A percentile compares a stretch with the other conserved stretches of the same genome.
phyloP scores from a whole-genome alignment of 1,140 invertebrate genomes.

The Neotoxoptera formosana region DNA sequence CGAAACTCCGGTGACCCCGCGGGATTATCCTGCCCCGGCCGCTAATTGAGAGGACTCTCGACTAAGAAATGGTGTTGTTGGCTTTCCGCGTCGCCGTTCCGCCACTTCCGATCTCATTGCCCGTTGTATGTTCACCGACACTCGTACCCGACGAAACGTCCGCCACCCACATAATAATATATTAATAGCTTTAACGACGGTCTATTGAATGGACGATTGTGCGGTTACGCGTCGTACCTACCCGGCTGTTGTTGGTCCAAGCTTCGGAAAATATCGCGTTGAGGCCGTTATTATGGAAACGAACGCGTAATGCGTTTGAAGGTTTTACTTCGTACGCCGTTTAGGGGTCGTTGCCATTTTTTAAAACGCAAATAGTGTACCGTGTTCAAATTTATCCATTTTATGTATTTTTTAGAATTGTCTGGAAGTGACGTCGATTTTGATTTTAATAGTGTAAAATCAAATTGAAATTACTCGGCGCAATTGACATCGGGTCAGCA shows the following conservation, averaged over 20 bases:
- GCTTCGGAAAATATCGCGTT: background rate
- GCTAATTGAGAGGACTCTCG: background rate
- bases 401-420: background rate
- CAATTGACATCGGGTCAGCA: background rate
- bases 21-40: background rate
- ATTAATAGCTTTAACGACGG: too few species aligned
- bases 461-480: background rate
- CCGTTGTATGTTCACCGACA: background rate
- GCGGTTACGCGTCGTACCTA: background rate
- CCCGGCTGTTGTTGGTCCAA: background rate
- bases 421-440: background rate
- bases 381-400: too few species aligned
- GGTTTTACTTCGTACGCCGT: background rate
- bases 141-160: background rate
- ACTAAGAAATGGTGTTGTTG: background rate
- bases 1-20: background rate
- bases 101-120: background rate
- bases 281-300: background rate
- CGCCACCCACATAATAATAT: too few species aligned
- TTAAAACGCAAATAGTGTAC: background rate
- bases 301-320: background rate
- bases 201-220: background rate
- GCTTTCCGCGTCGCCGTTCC: background rate
- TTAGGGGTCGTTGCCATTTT: background rate
- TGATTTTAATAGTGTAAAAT: background rate